Conservation (phyloP, 2,797 vertebrate genomes). For the Aphelocoma californica region DNA sequence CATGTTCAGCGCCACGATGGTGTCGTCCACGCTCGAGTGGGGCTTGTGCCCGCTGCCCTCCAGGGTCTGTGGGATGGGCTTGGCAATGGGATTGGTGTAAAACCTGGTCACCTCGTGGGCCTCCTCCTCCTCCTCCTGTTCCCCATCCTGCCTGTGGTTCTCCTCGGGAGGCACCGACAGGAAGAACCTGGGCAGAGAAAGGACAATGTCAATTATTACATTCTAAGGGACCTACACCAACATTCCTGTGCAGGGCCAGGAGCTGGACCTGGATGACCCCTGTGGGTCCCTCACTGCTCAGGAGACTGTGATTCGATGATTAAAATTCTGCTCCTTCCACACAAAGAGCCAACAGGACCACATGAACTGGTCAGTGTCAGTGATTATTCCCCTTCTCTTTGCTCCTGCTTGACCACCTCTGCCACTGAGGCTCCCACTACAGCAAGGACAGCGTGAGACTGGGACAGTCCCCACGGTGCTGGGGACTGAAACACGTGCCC, state of each 20-base stretch:
- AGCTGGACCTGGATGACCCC: too few species aligned
- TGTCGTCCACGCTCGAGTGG: conserved; percentile 82
- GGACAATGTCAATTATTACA: fast-evolving
- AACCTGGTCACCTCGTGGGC: conserved; percentile 85
- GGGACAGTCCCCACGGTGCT: fast-evolving
- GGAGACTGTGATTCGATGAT: too few species aligned
- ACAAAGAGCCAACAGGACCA: background rate
- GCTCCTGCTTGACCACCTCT: background rate
- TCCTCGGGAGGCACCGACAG: conserved; percentile 75
- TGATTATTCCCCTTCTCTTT: background rate
- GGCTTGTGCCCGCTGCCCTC: conserved; percentile 66
- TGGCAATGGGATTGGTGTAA: conserved; percentile 89
- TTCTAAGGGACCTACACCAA: background rate
- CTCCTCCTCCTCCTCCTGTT: conserved; percentile 75
- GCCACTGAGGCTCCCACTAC: background rate
- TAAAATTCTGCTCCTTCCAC: too few species aligned
- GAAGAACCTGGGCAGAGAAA: conserved; percentile 63
- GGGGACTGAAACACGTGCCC: background rate
- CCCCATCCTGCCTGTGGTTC: conserved; percentile 73
- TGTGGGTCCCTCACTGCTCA: fast-evolving
- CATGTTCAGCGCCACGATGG: conserved; percentile 88
- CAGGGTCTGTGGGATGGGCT: conserved; percentile 82
- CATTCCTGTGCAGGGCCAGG: background rate
- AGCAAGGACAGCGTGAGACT: fast-evolving
- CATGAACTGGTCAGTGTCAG: fast-evolving